Evolutionary conservation across 2,888 invertebrate species (phyloP), one percentile per base, ranked within the genome.

Genomic region (Melanophora roralis): DNA sequence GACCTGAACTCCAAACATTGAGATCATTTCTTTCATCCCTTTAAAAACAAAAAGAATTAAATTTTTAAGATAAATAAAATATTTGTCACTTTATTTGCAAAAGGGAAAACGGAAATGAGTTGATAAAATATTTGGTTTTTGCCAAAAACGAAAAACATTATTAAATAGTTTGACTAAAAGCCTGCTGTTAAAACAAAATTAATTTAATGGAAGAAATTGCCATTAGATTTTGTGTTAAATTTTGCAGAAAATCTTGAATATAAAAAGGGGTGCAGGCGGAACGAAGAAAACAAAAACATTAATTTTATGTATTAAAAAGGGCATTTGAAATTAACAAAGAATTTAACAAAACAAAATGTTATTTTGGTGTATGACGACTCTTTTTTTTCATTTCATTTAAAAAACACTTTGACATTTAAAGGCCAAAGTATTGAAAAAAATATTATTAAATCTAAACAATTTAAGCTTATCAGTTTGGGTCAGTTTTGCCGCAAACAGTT

Each of bases 101-200:
- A 60, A 32, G 6, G 34, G 74, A 16, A 34, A 67, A 51, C 40
- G 59, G 51, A 74, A 14, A 74, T 67, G 74, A 36, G 34, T 9
- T 72, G 62, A 51, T 74, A 74, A 74, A 67, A 67, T 74, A 74
- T 74, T 74, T 59, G 59, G 65, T 74, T 74, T 47, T 32, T 65
- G 32, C 11, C 55, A 11, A 64, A 27, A 64, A 73, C 55, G 64
- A 53, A 36, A 27, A 27, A 27, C 27, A 5, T 27, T n/a, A n/a
- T 3, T 27, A 49, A 73, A 55, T 64, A 73, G 64, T 73, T 65
- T 3, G 6, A 27, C 5, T 32, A 36, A 73, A 38, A 14, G 64
- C 73, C 73, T 40, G 73, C 64, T 73, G 73, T 49, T 57, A 36
- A 47, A 12, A 38, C 64, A 43, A 19, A 57, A 73, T 32, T 73